Conservation (phyloP, 2,113 vertebrate species). For the Rhadina sibilatrix region DNA sequence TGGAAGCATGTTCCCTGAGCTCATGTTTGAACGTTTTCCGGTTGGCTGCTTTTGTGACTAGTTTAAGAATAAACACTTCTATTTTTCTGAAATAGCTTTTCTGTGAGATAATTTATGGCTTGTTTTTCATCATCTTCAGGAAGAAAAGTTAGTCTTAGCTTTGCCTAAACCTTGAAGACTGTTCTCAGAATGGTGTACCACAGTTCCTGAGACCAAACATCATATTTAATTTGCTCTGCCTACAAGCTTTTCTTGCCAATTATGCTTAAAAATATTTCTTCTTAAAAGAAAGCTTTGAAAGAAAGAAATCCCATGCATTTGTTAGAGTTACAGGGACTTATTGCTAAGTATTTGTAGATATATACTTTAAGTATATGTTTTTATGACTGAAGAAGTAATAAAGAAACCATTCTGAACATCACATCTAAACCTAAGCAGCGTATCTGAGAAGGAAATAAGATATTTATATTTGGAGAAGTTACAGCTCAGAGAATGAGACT, state of each 20-base stretch:
- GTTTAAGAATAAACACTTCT: not conserved
- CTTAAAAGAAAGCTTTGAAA: not conserved
- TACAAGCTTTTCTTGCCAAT: not conserved
- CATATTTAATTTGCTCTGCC: not conserved
- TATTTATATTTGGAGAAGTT: not conserved
- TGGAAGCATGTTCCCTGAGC: slow-evolving; percentile 7
- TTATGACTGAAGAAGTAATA: not conserved
- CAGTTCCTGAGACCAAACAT: not conserved
- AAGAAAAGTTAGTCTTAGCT: not conserved
- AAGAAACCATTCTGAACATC: not conserved
- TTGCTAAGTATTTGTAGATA: not conserved
- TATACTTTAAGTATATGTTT: not conserved
- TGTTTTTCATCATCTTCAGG: not conserved
- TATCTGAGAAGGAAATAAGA: not conserved
- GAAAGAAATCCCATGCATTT: not conserved
- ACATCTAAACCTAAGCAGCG: not conserved
- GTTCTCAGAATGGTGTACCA: not conserved
- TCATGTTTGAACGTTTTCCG: not conserved
- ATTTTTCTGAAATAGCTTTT: not conserved
- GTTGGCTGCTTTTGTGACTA: not conserved
- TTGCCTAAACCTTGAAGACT: not conserved
- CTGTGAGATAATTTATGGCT: not conserved
- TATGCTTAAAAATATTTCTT: not conserved
- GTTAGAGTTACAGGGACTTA: not conserved
- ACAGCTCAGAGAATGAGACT: not conserved